Evolutionary conservation across 1,140 invertebrate species (phyloP).

Genomic region (Sycophila sp.): DNA sequence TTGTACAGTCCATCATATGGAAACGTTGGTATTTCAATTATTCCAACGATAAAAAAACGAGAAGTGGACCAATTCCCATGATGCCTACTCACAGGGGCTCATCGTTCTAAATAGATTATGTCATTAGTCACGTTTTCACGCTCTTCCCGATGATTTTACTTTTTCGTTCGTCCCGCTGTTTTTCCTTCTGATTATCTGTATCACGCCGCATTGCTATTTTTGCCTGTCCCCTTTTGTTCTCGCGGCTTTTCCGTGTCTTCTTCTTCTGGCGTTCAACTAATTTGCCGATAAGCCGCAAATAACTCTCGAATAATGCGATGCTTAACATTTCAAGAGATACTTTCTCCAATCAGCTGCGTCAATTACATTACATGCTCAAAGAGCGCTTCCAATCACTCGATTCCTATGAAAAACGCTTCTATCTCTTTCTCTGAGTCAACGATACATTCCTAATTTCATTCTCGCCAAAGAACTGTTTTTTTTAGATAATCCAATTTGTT

Average conservation of each 20-base stretch:
- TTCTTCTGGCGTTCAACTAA: background rate
- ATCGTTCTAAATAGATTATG: constrained; percentile 17
- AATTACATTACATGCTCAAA: background rate
- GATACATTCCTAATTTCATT: too few relatives aligned
- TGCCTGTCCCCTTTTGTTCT: background rate
- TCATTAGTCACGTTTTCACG: constrained; percentile 46
- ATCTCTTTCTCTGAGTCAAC: too few relatives aligned
- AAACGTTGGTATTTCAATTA: too few relatives aligned
- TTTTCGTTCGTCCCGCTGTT: background rate
- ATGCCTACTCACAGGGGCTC: constrained; percentile 16
- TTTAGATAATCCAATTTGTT: too few relatives aligned
- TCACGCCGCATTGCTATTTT: background rate
- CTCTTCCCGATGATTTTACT: constrained; percentile 35
- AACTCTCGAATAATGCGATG: background rate
- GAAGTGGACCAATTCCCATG: too few relatives aligned
- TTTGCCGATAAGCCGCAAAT: constrained; percentile 13
- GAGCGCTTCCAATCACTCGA: background rate
- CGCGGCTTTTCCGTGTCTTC: background rate
- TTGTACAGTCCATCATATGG: too few relatives aligned
- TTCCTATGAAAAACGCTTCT: too few relatives aligned
- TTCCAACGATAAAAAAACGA: too few relatives aligned
- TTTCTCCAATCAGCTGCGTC: background rate
- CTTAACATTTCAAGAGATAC: background rate
- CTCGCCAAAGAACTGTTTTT: too few relatives aligned
- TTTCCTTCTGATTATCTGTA: background rate